Evolutionary conservation across 2,797 vertebrate genomes (phyloP), one percentile per base, ranked within the genome.

Genomic region (Anolis apletophallus): DNA sequence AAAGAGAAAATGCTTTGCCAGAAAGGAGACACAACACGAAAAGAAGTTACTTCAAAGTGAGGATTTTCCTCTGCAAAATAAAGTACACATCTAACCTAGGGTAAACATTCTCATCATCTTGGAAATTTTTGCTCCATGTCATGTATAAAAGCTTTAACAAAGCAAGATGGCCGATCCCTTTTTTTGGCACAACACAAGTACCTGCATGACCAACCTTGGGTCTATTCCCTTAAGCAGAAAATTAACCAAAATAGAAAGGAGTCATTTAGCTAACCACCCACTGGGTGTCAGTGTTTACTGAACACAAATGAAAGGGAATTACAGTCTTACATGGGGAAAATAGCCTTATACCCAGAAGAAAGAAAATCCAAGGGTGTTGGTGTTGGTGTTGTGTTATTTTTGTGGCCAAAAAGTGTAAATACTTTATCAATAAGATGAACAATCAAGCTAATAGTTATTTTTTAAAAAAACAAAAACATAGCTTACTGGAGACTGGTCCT

Each of bases 261-360:
- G 95, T 91, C 81, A 17, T 93, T 88, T 87, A 26, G 67, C 5
- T 23, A 2, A 50, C 3, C 74, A 74, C 80, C 95, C 96, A 86
- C 92, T 92, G 95, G 96, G 92, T 92, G 96, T 85, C 95, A 91
- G 91, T 91, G 92, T 95, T 87, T 82, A 46, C 74, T 81, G 36
- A 36, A 34, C 75, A 10, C 72, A 8, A 69, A 72, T 14, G 0
- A 36, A 0, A 52, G 2, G 10, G 52, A 67, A 12, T 74, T 59
- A 67, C 64, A 71, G 19, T 14, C 77, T 14, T 40, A 32, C 21
- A 40, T 72, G 68, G 19, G 17, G 3, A 23, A 36, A 23, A 12
- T 9, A 17, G 71, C 77, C 21, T 36, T 32, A 0, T 16, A 19
- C n/a, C 26, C 55, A 11, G 8, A 26, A 52, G 8, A 0, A 4